phyloP scores from a whole-genome alignment of 2,888 invertebrate species.

The Drosophila putrida region DNA sequence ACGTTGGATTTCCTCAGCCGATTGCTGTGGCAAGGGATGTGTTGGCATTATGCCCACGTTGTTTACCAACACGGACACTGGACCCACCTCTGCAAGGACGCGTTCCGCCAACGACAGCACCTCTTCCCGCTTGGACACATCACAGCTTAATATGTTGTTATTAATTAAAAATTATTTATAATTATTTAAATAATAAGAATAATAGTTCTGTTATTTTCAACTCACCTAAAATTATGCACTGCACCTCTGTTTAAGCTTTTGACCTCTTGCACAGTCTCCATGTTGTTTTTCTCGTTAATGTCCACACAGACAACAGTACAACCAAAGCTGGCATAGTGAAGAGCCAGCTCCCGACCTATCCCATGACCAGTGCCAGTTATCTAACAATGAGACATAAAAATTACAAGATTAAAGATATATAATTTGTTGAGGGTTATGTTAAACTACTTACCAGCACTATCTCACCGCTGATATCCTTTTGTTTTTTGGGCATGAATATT shows the following conservation, averaged over 20 bases:
- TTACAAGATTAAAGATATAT: neutral
- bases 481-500: constrained; percentile 83
- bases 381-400: constrained; percentile 85
- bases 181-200: too few species aligned
- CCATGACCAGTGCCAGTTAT: constrained; percentile 95
- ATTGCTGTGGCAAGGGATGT: constrained; percentile 89
- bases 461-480: constrained; percentile 91
- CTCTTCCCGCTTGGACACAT: constrained; percentile 90
- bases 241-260: constrained; percentile 81
- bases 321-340: constrained; percentile 90
- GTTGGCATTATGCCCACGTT: constrained; percentile 96
- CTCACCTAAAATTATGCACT: constrained; percentile 86
- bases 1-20: constrained; percentile 89
- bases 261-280: constrained; percentile 88
- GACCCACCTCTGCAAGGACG: constrained; percentile 90
- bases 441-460: constrained; percentile 90
- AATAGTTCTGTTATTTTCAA: too few species aligned
- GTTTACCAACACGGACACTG: constrained; percentile 92
- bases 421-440: neutral
- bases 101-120: constrained; percentile 88
- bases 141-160: constrained; percentile 87
- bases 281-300: constrained; percentile 89
- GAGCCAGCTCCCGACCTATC: constrained; percentile 92
- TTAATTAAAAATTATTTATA: neutral
- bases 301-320: constrained; percentile 92